Base-by-base conservation (phyloP, 2,113 vertebrate genomes). In the Synodontis membranacea region DNA sequence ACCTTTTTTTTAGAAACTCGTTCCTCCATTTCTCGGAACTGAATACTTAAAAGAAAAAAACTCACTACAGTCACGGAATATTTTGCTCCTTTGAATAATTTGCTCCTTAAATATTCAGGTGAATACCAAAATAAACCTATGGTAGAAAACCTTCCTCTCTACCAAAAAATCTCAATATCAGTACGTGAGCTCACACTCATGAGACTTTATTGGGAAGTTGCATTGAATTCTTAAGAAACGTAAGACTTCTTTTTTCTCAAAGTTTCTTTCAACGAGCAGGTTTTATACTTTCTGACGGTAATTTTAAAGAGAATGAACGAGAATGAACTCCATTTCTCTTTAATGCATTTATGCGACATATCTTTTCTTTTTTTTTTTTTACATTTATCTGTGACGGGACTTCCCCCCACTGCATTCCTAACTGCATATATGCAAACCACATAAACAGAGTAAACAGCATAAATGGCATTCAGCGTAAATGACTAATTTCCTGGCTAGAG, bases 391-490 rank as follows among this genome's bases (percentile, higher is more conserved):
- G 19, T 19, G 11, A n/a, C 1, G n/a, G 46, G 46, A 78, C 7
- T 50, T 78, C 52, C 46, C 74, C 15, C 15, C 15, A 19, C n/a
- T 50, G 44, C n/a, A 50, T 31, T 78, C 42, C 25, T 46, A 14
- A 19, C 11, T 78, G 74, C 72, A 48, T 7, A 46, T 75, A 48
- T 75, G 72, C 46, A 78, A 50, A 48, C 28, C 74, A 78, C 74
- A 76, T 76, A 78, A 78, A 78, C 74, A 76, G 28, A 78, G 74
- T 78, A 78, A 50, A 52, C 46, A 78, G 19, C 46, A 78, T 19
- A 31, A 50, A 50, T 78, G 74, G 10, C 46, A 50, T 78, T 78
- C 46, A 50, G 74, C 28, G 0, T 78, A 50, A 78, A 78, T 78
- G 74, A 50, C 46, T 50, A 78, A 78, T 78, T 78, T 78, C 74